phyloP scores from a whole-genome alignment of 2,797 vertebrate species.

The Scleropages formosus region DNA sequence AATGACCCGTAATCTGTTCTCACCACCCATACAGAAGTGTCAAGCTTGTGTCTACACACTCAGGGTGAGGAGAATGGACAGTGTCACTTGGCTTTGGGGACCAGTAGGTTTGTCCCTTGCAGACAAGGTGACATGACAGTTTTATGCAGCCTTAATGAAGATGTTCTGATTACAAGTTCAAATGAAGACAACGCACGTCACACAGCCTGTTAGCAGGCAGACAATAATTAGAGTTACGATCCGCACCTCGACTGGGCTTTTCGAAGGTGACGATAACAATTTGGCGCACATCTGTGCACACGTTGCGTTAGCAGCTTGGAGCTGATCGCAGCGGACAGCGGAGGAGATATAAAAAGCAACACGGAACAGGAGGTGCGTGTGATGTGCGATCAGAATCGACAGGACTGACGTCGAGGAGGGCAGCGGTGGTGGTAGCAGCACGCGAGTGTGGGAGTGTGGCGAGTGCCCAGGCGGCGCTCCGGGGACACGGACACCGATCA shows the following conservation, averaged over 20 bases:
- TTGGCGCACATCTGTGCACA: slow-evolving; percentile 45
- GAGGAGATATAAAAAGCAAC: slow-evolving; percentile 39
- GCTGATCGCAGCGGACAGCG: slow-evolving; percentile 33
- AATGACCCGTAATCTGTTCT: slow-evolving; percentile 22
- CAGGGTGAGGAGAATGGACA: neutral
- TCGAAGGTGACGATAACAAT: slow-evolving; percentile 48
- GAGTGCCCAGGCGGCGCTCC: neutral
- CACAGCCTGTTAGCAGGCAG: slow-evolving; percentile 43
- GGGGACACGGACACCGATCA: neutral
- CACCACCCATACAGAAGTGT: slow-evolving; percentile 27
- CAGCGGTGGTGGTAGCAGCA: neutral
- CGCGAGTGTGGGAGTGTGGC: neutral
- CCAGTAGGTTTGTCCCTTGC: slow-evolving; percentile 41
- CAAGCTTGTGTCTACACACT: slow-evolving; percentile 25
- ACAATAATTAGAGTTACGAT: slow-evolving; percentile 43
- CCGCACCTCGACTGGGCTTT: slow-evolving; percentile 38
- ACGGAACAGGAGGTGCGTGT: slow-evolving; percentile 40
- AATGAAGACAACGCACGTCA: slow-evolving; percentile 51
- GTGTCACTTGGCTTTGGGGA: slow-evolving; percentile 17
- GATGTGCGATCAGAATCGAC: slow-evolving; percentile 35
- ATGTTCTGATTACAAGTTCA: slow-evolving; percentile 51
- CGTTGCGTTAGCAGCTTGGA: slow-evolving; percentile 34
- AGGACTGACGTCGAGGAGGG: slow-evolving; percentile 7
- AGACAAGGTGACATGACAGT: slow-evolving; percentile 55
- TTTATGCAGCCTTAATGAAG: slow-evolving; percentile 51